A percentile compares a stretch with the other conserved stretches of the same genome.
phyloP scores from a whole-genome alignment of 2,888 invertebrate genomes.

The Tetramorium bicarinatum region DNA sequence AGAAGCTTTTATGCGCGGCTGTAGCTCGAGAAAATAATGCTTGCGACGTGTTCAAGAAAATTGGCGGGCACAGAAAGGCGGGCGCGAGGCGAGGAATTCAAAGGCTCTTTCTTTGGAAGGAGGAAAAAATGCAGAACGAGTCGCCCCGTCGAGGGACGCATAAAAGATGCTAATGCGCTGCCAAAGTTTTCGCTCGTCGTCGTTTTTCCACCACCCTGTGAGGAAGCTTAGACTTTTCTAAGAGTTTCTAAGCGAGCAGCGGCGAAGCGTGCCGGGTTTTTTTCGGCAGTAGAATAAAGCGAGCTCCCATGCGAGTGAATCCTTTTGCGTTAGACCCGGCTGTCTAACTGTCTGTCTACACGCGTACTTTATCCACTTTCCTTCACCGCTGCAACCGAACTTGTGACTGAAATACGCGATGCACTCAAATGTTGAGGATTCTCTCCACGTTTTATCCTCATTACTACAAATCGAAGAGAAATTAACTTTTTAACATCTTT shows the following conservation, averaged over 20 bases:
- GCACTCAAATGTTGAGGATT: not conserved
- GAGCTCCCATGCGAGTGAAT: slow-evolving; percentile 10
- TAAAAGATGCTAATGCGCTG: slow-evolving; percentile 52
- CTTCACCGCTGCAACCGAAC: slow-evolving; percentile 19
- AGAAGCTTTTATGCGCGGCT: slow-evolving; percentile 57
- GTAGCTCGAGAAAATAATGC: slow-evolving; percentile 64
- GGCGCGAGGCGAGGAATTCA: slow-evolving; percentile 54
- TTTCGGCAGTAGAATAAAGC: slow-evolving; percentile 38
- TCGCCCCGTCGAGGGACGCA: slow-evolving; percentile 45
- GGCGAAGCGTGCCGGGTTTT: slow-evolving; percentile 19
- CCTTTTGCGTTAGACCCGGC: slow-evolving; percentile 21
- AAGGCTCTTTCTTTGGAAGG: slow-evolving; percentile 43
- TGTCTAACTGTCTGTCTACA: slow-evolving; percentile 40
- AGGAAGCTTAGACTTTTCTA: slow-evolving; percentile 48
- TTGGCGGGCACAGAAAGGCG: slow-evolving; percentile 53
- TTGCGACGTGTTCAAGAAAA: slow-evolving; percentile 58
- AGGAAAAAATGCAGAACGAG: slow-evolving; percentile 44
- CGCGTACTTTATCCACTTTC: slow-evolving; percentile 32
- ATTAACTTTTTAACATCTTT: slow-evolving; percentile 2
- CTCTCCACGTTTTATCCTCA: not conserved
- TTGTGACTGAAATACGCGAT: slow-evolving; percentile 23
- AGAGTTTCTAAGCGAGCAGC: slow-evolving; percentile 51
- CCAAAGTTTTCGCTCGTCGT: slow-evolving; percentile 49
- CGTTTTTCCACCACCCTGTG: slow-evolving; percentile 26
- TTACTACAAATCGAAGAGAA: not conserved